Base-by-base conservation (phyloP, 1,140 invertebrate genomes). In the Ectropis grisescens region DNA sequence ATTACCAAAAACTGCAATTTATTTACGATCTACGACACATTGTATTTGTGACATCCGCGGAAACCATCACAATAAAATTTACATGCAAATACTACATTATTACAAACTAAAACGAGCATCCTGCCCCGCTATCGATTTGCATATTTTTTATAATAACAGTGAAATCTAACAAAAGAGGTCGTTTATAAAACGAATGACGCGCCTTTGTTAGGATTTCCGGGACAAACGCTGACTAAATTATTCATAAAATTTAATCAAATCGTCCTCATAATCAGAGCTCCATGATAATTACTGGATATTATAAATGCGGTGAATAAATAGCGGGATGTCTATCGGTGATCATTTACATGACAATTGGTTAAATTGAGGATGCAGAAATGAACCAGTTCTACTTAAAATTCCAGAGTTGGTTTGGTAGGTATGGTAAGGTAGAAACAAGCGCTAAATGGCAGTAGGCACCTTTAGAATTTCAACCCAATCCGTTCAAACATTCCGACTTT, bases 91-190 rank as follows among this genome's bases (percentile, higher is more conserved):
- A 69, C 58, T 62, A 53, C 68, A 67, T 68, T 68, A 72, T 60
- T 71, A 78, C n/a, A n/a, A n/a, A n/a, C 66, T 64, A 76, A 80
- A 78, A 75, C 64, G 62, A 62, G 58, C 75, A 78, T 80, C 75
- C 75, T 76, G 71, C 62, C 58, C 41, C 49, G 51, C 68, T 53
- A 75, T 80, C 59, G 75, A 80, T 80, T 80, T 75, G 75, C 75
- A 80, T 80, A 80, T 80, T 80, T 80, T 79, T 78, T 72, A 64
- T 72, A 68, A 75, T 67, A 67, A 65, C 59, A 59, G 56, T 53
- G 49, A 61, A 65, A 70, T 58, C n/a, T n/a, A 72, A 79, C 74
- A 79, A 79, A 68, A 64, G 67, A 49, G 37, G 46, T 47, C 41
- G 31, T 58, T 61, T 62, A 71, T 62, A 56, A 62, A 66, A 66